These are phyloP conservation scores for Lagorchestes hirsutus DNA, from an alignment of 2,797 vertebrate species.

Conservation along the genomic window DNA sequence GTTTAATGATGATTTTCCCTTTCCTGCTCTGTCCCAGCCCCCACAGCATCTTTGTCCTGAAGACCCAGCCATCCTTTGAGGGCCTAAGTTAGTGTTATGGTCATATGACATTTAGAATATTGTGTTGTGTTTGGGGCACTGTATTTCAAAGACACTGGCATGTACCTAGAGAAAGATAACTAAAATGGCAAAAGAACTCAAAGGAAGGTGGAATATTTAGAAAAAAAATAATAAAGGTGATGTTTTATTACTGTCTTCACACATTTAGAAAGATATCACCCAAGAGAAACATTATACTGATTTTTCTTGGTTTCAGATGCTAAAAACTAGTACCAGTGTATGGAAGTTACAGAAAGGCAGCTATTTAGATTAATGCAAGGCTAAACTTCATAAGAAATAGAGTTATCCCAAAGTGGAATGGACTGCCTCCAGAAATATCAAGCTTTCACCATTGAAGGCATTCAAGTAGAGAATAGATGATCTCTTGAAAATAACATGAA, in stretches of 20 bases:
- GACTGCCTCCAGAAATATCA: background rate
- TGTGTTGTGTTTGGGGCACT: background rate
- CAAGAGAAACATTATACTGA: background rate
- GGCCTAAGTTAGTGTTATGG: background rate
- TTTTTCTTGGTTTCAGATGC: background rate
- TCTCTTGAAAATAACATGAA: background rate
- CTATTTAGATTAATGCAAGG: background rate
- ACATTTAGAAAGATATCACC: background rate
- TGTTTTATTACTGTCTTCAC: background rate
- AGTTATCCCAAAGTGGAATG: background rate
- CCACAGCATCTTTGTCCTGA: background rate
- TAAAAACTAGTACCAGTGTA: background rate
- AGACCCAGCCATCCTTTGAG: background rate
- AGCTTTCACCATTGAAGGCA: background rate
- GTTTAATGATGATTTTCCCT: background rate
- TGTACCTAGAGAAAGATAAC: background rate
- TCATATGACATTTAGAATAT: background rate
- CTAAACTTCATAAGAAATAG: background rate
- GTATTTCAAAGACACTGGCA: background rate
- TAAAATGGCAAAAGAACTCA: background rate
- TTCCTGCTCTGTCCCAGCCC: background rate
- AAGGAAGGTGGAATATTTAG: background rate
- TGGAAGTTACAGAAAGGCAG: background rate
- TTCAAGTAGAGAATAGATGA: background rate
- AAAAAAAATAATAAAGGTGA: background rate